Conservation (phyloP, 2,113 vertebrate genomes). For the Theristicus caerulescens region DNA sequence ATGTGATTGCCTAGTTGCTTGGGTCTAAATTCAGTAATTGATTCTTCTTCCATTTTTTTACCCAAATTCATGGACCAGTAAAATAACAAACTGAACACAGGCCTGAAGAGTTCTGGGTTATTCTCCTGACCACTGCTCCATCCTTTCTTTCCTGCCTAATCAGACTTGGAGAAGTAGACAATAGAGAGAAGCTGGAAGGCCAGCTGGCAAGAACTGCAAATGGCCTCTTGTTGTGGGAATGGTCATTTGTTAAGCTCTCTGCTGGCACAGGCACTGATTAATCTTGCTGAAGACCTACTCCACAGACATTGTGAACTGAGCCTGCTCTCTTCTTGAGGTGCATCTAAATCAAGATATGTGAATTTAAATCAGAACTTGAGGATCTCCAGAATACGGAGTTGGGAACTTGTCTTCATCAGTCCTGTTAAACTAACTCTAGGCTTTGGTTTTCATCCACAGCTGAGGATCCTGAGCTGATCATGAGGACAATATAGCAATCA, state of each 20-base stretch:
- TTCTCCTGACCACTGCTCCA: neutral
- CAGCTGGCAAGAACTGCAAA: neutral
- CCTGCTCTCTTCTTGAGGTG: neutral
- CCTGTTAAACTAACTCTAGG: neutral
- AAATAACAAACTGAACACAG: neutral
- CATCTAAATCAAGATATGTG: neutral
- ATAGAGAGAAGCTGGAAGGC: neutral
- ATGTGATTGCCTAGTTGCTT: neutral
- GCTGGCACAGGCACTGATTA: neutral
- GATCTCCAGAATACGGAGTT: neutral
- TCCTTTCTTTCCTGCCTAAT: neutral
- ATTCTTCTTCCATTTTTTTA: neutral
- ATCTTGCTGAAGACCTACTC: neutral
- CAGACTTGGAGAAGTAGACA: neutral
- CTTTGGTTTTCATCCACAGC: neutral
- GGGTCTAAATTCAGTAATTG: neutral
- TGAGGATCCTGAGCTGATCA: neutral
- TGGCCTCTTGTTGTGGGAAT: neutral
- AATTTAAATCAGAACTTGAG: neutral
- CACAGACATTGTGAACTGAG: neutral
- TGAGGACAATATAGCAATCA: neutral
- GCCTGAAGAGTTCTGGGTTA: neutral
- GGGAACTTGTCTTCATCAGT: neutral
- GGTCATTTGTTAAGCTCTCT: neutral
- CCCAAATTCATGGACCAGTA: neutral